Evolutionary conservation across 1,140 invertebrate genomes (phyloP).

Genomic region (Nephila pilipes): DNA sequence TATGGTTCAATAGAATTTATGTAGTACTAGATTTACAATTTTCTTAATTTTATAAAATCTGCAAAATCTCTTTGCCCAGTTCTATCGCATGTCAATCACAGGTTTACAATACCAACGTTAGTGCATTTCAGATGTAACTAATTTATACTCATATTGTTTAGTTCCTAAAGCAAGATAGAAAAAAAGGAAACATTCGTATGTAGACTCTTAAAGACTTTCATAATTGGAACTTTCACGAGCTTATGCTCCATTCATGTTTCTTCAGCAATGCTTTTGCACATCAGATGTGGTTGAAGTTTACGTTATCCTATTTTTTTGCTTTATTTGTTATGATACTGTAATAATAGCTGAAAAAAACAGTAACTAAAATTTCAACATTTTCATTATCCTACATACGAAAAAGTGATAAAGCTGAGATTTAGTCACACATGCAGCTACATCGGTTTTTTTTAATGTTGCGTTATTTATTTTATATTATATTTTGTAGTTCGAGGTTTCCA

Average conservation of each 20-base stretch:
- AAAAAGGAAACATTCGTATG: too few relatives aligned
- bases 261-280: background rate
- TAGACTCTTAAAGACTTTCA: too few relatives aligned
- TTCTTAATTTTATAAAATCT: too few relatives aligned
- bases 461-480: conserved; percentile 22
- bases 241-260: background rate
- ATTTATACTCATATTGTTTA: too few relatives aligned
- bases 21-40: too few relatives aligned
- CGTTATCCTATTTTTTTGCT: background rate
- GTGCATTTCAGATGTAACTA: too few relatives aligned
- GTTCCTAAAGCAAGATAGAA: too few relatives aligned
- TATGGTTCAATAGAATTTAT: too few relatives aligned
- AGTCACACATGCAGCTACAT: background rate
- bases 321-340: background rate
- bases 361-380: background rate
- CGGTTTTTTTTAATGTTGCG: background rate
- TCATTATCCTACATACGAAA: conserved; percentile 1
- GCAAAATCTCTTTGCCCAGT: too few relatives aligned
- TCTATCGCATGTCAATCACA: too few relatives aligned
- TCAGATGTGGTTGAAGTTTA: background rate
- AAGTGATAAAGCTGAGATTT: conserved; percentile 23
- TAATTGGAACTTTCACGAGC: too few relatives aligned
- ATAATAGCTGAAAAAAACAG: background rate
- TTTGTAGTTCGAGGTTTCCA: conserved; percentile 16
- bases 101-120: too few relatives aligned